These are phyloP conservation scores for Leucosticte australis DNA, from an alignment of 2,113 vertebrate genomes.

Conservation along the genomic window DNA sequence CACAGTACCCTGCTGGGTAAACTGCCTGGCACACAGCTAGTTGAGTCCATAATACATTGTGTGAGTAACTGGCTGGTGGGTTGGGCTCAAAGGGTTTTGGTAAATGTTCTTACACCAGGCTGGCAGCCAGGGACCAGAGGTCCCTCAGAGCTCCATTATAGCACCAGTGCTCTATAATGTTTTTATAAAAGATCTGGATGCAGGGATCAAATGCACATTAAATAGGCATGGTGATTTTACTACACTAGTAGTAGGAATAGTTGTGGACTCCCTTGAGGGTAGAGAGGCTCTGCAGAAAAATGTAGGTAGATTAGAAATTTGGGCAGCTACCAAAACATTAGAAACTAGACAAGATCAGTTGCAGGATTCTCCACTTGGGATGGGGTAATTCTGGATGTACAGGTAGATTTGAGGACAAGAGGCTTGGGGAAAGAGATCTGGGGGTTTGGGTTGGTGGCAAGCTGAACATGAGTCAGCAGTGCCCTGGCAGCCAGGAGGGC, in stretches of 20 bases:
- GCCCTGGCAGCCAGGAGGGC: neutral
- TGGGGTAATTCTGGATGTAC: neutral
- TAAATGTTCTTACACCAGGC: neutral
- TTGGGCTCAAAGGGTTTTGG: neutral
- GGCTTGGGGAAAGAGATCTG: neutral
- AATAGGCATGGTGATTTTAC: neutral
- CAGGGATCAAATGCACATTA: neutral
- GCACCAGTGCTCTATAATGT: neutral
- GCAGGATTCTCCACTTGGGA: neutral
- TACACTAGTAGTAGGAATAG: neutral
- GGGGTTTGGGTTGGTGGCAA: neutral
- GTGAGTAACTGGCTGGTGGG: neutral
- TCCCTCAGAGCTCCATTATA: neutral
- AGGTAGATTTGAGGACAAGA: rapidly evolving
- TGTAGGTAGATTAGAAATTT: neutral
- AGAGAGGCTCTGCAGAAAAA: neutral
- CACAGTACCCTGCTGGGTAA: neutral
- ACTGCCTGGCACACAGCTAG: neutral
- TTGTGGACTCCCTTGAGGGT: neutral
- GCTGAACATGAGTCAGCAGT: neutral
- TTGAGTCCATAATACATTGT: rapidly evolving
- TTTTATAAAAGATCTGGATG: neutral
- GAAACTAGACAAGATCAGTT: neutral
- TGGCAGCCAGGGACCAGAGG: neutral
- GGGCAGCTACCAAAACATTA: neutral